These are phyloP conservation scores for Syritta pipiens DNA, from an alignment of 2,888 invertebrate species.

Conservation along the genomic window DNA sequence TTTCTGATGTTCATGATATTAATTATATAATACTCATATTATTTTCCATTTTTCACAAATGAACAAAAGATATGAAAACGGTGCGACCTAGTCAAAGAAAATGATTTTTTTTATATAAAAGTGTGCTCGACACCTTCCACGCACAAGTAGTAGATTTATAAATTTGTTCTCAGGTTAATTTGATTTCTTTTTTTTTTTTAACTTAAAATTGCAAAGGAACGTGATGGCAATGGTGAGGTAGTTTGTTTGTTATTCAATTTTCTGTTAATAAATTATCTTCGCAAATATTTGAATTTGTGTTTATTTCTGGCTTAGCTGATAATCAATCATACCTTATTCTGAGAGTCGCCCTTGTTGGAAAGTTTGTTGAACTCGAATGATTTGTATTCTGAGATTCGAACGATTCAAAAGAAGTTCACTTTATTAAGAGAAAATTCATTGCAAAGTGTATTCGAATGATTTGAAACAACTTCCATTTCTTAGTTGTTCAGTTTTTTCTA, in stretches of 20 bases:
- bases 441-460: too few relatives aligned
- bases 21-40: conserved; percentile 31
- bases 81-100: conserved; percentile 61
- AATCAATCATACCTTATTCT: too few relatives aligned
- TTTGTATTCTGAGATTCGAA: too few relatives aligned
- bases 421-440: too few relatives aligned
- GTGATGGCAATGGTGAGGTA: neutral
- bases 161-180: conserved; percentile 2
- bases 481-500: too few relatives aligned
- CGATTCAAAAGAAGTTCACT: too few relatives aligned
- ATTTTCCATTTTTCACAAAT: neutral
- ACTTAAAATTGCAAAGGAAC: neutral
- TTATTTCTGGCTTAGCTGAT: too few relatives aligned
- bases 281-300: too few relatives aligned
- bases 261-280: too few relatives aligned
- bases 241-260: neutral
- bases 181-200: neutral
- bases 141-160: conserved; percentile 45
- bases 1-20: conserved; percentile 8
- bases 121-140: conserved; percentile 30
- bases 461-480: too few relatives aligned
- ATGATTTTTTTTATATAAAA: conserved; percentile 18
- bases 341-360: too few relatives aligned
- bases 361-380: too few relatives aligned
- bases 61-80: conserved; percentile 7